These are phyloP conservation scores for Centropyge bicolor DNA, from an alignment of 2,797 vertebrate genomes.

Conservation along the genomic window DNA sequence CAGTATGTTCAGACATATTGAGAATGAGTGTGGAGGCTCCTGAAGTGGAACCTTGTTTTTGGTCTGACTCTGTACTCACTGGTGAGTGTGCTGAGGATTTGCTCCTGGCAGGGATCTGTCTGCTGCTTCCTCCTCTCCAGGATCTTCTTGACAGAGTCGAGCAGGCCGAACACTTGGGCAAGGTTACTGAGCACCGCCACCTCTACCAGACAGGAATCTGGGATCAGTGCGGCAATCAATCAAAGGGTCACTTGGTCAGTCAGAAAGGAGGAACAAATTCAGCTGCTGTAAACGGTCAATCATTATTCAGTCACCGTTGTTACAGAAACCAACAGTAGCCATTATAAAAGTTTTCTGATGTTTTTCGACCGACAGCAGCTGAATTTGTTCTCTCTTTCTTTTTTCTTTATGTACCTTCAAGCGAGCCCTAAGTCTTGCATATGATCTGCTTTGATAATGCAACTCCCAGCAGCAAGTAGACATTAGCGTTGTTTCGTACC, in stretches of 20 bases:
- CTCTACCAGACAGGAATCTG: slow-evolving; percentile 88
- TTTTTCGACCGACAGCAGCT: slow-evolving; percentile 40
- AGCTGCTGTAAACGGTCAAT: slow-evolving; percentile 28
- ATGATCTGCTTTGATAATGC: neutral
- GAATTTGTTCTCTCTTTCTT: slow-evolving; percentile 57
- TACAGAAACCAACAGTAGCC: neutral
- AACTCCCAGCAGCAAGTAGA: neutral
- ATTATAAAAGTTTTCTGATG: neutral
- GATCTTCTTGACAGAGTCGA: slow-evolving; percentile 94
- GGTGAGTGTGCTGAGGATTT: slow-evolving; percentile 88
- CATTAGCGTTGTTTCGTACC: slow-evolving; percentile 80
- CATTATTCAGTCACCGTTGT: neutral
- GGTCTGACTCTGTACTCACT: slow-evolving; percentile 80
- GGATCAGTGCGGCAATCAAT: slow-evolving; percentile 77
- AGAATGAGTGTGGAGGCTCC: neutral
- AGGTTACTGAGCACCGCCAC: slow-evolving; percentile 96
- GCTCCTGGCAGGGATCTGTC: slow-evolving; percentile 92
- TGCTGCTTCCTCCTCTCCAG: slow-evolving; percentile 91
- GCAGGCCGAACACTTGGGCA: slow-evolving; percentile 94
- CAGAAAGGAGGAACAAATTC: slow-evolving; percentile 63
- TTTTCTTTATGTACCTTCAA: neutral
- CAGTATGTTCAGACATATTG: neutral
- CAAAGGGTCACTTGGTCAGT: slow-evolving; percentile 67
- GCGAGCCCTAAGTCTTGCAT: neutral
- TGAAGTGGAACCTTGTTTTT: neutral